Evolutionary conservation across 2,797 vertebrate species (phyloP), one percentile per base, ranked within the genome.

Genomic region (Taeniopygia guttata): DNA sequence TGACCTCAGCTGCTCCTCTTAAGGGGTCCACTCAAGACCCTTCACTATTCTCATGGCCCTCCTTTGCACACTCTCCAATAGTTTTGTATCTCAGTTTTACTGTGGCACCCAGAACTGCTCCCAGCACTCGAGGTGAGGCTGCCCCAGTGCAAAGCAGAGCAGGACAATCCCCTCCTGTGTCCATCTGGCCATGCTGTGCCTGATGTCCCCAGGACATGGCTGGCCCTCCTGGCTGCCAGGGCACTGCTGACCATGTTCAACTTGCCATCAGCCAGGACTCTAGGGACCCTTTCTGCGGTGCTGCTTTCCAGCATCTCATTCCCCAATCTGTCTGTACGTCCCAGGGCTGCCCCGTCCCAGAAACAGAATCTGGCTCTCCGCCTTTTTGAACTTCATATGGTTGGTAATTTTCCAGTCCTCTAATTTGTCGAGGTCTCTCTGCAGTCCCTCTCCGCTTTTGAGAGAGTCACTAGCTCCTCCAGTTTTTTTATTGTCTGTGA

Each of bases 231-330:
- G 56, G 27, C 67, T 82, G 27, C 18, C 56, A 22, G 67, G 38
- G 27, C 40, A 32, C 40, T 45, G 67, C 66, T 62, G 56, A 4
- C 9, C 7, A 1, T 4, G 5, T 27, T 38, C 22, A 38, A 0
- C 6, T 38, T 27, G 23, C 4, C 40, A 10, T 2, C 0, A 0
- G 0, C 16, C 10, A n/a, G 34, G 12, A 6, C 8, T 2, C 18
- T 0, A 3, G 10, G 29, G 16, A n/a, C 8, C 16, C 4, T 48
- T 54, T 63, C 42, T 29, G 7, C 0, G 1, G 6, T 0, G 0
- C 15, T 52, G 29, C 48, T 63, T 55, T 20, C 34, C 34, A 64
- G 4, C 3, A 3, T 48, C 30, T 30, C 34, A 7, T 11, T 84
- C 7, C 10, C 3, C 29, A 13, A 13, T 48, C 29, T 40, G 13